Evolutionary conservation across 2,113 vertebrate genomes (phyloP), one percentile per base, ranked within the genome.

Genomic region (Eptatretus burgeri): DNA sequence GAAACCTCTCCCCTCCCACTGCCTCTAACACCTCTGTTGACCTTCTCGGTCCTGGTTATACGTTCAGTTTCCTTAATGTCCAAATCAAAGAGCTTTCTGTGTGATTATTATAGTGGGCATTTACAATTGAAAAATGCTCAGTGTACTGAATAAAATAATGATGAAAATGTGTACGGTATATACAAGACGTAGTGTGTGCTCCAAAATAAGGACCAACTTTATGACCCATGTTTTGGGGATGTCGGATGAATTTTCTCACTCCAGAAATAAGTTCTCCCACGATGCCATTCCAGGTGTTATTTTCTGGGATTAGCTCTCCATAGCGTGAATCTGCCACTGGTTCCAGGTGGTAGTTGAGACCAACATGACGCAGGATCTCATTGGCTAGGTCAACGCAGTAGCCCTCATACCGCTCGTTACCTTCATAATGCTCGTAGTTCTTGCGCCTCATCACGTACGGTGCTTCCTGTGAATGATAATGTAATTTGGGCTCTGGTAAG

Each of bases 381-480:
- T 83, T 89, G 76, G 89, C 91, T 80, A 98, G 84, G 79, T 98
- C 91, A 73, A 98, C 91, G 79, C 91, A 98, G 77, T 98, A 98
- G 78, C 91, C 91, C 83, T 98, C 91, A 77, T 98, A 98, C 77
- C 83, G 85, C 64, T 98, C 91, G 80, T 98, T 98, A 76, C 89
- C 91, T 76, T 93, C 89, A 76, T 94, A 80, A 77, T 91, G 82
- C 73, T 85, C 82, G 77, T 84, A 82, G 75, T 89, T 89, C 82
- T 93, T 95, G 80, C 95, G 95, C 78, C 82, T 85, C 91, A 98
- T 98, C 75, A 98, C 91, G 74, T 98, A 98, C 67, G 89, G 91
- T 66, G 89, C 88, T 83, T 98, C 91, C 91, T 98, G 85, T 80
- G 78, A 82, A 72, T 60, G 56, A 12, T 60, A 20, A 20, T 9